phyloP scores from a whole-genome alignment of 1,140 invertebrate genomes.

The Tachypleus tridentatus region DNA sequence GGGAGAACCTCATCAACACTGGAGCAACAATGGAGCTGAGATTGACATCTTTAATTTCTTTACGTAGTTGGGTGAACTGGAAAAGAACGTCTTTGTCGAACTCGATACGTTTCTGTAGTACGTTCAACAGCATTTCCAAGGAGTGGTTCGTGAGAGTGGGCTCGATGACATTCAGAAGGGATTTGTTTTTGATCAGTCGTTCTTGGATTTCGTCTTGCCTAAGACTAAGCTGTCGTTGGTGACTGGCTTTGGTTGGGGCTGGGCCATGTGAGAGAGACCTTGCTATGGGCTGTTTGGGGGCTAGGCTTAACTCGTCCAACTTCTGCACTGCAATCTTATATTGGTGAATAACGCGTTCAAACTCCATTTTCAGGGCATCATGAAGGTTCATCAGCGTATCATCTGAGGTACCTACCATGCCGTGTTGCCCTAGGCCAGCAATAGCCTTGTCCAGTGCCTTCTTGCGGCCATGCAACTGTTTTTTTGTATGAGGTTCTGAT shows the following conservation, averaged over 20 bases:
- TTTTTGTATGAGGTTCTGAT: conserved; percentile 43
- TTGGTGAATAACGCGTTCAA: conserved; percentile 66
- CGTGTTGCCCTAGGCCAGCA: conserved; percentile 71
- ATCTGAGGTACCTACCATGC: conserved; percentile 52
- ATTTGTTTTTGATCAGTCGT: conserved; percentile 81
- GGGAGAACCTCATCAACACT: conserved; percentile 66
- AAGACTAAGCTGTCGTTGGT: conserved; percentile 73
- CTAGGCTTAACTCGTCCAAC: conserved; percentile 59
- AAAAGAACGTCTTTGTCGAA: conserved; percentile 52
- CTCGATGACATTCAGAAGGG: conserved; percentile 70
- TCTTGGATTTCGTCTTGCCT: conserved; percentile 60
- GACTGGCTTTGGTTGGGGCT: conserved; percentile 71
- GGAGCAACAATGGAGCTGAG: conserved; percentile 51
- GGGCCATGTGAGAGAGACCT: conserved; percentile 46
- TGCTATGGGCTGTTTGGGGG: conserved; percentile 30
- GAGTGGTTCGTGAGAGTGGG: conserved; percentile 43
- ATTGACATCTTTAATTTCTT: conserved; percentile 51
- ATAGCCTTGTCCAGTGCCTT: conserved; percentile 67
- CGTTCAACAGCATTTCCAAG: conserved; percentile 43
- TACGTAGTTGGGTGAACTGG: conserved; percentile 49
- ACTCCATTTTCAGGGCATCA: conserved; percentile 48
- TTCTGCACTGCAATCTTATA: conserved; percentile 79
- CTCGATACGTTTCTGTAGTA: conserved; percentile 50
- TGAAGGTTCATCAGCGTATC: conserved; percentile 45
- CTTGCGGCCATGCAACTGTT: conserved; percentile 47